These are phyloP conservation scores for Caerostris extrusa DNA, from an alignment of 1,140 invertebrate species.

Conservation along the genomic window DNA sequence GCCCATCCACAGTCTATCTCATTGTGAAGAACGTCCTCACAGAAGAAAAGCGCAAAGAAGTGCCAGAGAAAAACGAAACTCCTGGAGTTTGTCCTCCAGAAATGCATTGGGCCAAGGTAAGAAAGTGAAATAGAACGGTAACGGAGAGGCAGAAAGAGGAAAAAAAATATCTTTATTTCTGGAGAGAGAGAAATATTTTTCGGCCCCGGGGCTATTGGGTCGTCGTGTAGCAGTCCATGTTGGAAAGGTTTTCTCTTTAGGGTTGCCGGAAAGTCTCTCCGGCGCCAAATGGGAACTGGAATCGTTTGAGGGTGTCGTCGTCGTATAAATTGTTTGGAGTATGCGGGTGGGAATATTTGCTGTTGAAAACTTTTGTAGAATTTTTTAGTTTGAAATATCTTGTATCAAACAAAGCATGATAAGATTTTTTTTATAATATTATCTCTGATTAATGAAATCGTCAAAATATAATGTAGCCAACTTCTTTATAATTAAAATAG, in stretches of 20 bases:
- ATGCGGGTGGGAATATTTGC: too few relatives aligned
- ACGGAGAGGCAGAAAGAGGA: conserved; percentile 19
- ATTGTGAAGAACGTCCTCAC: not conserved
- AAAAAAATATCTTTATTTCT: conserved; percentile 26
- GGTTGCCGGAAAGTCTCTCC: not conserved
- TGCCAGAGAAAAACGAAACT: not conserved
- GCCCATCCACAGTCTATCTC: not conserved
- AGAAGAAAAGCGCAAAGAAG: not conserved
- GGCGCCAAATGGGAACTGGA: not conserved
- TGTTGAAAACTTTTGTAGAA: too few relatives aligned
- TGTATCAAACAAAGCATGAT: too few relatives aligned
- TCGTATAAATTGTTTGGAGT: too few relatives aligned
- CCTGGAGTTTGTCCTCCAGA: conserved; percentile 16
- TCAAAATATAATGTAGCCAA: too few relatives aligned
- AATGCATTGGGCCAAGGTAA: conserved; percentile 28
- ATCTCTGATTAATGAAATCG: too few relatives aligned
- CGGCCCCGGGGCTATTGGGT: conserved; percentile 43
- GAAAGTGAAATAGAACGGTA: conserved; percentile 60
- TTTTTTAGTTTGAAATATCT: too few relatives aligned
- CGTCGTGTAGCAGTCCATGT: conserved; percentile 56
- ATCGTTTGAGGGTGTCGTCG: not conserved
- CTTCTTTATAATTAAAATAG: too few relatives aligned
- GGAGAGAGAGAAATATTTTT: conserved; percentile 39
- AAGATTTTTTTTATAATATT: too few relatives aligned
- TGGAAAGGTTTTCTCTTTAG: conserved; percentile 34